Evolutionary conservation across 2,113 vertebrate genomes (phyloP).

Genomic region (Clarias macrocephalus): DNA sequence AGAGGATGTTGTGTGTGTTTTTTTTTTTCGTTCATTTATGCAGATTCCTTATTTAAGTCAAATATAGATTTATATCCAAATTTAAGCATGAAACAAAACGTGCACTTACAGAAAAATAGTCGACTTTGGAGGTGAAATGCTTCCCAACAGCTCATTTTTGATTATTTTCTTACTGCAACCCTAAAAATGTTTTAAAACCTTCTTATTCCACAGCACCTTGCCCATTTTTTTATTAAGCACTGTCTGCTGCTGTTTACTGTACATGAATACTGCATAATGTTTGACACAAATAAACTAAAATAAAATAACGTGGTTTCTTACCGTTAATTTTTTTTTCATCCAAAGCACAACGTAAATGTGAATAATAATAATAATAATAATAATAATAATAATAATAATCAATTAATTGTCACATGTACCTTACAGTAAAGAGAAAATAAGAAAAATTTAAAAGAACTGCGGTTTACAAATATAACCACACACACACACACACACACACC

Average conservation of each 20-base stretch:
- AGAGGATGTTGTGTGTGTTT: background rate
- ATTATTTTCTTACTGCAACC: background rate
- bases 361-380: too few species aligned
- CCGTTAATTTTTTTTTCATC: background rate
- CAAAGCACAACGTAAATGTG: background rate
- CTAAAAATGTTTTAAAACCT: background rate
- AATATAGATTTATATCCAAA: background rate
- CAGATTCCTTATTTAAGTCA: background rate
- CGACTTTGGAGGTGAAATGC: background rate
- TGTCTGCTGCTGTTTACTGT: background rate
- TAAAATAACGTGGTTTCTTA: background rate
- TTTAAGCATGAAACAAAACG: background rate
- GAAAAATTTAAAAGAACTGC: too few species aligned
- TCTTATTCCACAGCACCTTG: background rate
- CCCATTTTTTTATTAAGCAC: background rate
- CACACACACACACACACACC: too few species aligned
- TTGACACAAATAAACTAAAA: background rate
- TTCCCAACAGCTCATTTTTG: background rate
- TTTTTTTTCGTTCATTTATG: background rate
- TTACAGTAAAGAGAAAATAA: too few species aligned
- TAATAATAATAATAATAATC: too few species aligned
- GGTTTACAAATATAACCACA: too few species aligned
- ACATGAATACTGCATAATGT: background rate
- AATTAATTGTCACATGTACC: too few species aligned
- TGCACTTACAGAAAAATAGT: background rate